Evolutionary conservation across 2,113 vertebrate genomes (phyloP).

Genomic region (Rhodinocichla rosea): DNA sequence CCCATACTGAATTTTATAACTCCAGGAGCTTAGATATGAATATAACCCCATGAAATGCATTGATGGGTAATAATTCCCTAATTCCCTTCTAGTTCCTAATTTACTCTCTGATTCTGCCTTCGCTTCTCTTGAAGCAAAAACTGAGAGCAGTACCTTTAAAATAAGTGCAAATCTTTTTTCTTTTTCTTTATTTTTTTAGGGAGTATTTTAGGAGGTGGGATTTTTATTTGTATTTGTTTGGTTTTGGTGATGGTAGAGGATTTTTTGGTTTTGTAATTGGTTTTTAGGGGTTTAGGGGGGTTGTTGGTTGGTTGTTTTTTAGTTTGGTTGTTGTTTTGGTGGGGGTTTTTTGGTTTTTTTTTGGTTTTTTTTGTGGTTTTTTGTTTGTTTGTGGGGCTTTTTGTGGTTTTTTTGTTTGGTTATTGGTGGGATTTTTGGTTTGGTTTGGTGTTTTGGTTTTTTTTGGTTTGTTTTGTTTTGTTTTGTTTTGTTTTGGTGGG

Average conservation of each 20-base stretch:
- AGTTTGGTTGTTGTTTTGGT: background rate
- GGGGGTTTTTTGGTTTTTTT: background rate
- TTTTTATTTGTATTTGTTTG: background rate
- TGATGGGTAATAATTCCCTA: background rate
- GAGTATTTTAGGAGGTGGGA: accelerated
- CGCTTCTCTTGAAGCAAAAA: background rate
- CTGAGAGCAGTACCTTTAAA: background rate
- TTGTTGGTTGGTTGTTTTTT: background rate
- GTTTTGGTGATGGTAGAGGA: background rate
- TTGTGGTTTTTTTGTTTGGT: background rate
- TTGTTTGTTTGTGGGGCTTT: too few species aligned
- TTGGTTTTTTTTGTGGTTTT: too few species aligned
- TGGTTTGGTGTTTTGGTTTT: background rate
- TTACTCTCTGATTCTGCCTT: background rate
- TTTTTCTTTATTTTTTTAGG: background rate
- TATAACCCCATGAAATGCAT: background rate
- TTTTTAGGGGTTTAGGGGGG: accelerated
- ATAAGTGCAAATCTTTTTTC: too few species aligned
- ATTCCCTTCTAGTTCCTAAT: background rate
- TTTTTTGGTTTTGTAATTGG: background rate
- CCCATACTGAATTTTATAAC: background rate
- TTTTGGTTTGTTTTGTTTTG: too few species aligned
- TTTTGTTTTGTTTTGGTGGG: background rate
- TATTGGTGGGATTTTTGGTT: too few species aligned
- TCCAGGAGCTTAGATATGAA: background rate